A percentile compares a stretch with the other conserved stretches of the same genome.
These are phyloP conservation scores for Antidorcas marsupialis DNA, from an alignment of 2,113 vertebrate species.

Conservation along the genomic window DNA sequence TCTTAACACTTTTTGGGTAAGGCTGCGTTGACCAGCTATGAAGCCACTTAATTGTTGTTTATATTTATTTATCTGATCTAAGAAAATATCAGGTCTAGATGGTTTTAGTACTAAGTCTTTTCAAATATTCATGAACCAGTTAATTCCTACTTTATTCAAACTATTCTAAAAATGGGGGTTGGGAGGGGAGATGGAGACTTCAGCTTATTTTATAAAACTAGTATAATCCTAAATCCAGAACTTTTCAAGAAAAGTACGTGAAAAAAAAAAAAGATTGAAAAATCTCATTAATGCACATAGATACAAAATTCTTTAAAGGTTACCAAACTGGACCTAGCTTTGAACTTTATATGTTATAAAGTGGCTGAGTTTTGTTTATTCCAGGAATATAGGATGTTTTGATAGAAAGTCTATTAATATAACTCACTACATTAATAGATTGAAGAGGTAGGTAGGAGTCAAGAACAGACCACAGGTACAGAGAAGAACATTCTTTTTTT, in stretches of 20 bases:
- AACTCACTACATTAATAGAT: not conserved
- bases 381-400: not conserved
- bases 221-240: conserved; percentile 7
- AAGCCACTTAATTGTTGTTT: not conserved
- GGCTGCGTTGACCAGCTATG: not conserved
- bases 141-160: conserved; percentile 31
- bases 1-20: not conserved
- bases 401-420: not conserved
- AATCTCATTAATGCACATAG: not conserved
- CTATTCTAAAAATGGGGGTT: not conserved
- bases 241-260: not conserved
- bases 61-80: not conserved
- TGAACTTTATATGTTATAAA: not conserved
- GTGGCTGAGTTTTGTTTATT: not conserved
- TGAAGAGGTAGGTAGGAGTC: not conserved
- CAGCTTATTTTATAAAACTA: conserved; percentile 7
- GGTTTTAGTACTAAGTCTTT: not conserved
- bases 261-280: not conserved
- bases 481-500: not conserved
- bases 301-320: conserved; percentile 1
- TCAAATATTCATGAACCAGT: not conserved
- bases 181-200: not conserved
- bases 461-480: not conserved
- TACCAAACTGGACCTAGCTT: not conserved
- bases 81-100: not conserved